phyloP scores from a whole-genome alignment of 2,888 invertebrate species.

The Invenusta paracnida region DNA sequence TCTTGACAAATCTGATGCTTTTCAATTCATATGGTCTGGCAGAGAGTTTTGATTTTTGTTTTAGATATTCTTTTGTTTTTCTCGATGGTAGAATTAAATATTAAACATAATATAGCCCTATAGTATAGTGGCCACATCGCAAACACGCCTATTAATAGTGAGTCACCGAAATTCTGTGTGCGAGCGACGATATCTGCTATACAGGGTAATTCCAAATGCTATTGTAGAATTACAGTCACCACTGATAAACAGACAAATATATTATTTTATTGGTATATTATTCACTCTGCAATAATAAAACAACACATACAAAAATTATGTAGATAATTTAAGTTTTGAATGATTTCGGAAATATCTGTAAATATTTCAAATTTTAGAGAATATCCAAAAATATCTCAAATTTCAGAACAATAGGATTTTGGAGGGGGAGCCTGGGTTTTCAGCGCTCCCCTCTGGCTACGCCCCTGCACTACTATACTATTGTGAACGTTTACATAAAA shows the following conservation, averaged over 20 bases:
- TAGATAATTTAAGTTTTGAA: not conserved
- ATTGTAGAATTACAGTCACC: not conserved
- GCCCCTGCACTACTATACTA: no score
- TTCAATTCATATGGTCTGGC: not conserved
- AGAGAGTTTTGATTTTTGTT: conserved; percentile 23
- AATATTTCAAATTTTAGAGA: not conserved
- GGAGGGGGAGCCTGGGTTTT: not conserved
- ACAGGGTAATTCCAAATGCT: not conserved
- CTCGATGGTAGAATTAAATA: no score
- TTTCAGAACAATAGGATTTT: not conserved
- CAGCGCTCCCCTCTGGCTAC: not conserved
- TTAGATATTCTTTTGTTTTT: not conserved
- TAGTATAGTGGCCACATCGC: no score
- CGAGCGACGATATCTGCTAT: no score
- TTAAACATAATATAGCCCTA: no score
- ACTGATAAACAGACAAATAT: not conserved
- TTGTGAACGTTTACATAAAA: no score
- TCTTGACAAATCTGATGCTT: not conserved
- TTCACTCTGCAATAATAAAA: not conserved
- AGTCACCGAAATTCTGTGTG: no score
- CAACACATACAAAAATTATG: not conserved
- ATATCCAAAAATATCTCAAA: no score
- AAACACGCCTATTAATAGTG: no score
- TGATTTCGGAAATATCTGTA: not conserved
- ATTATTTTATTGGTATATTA: not conserved